Evolutionary conservation across 2,888 invertebrate species (phyloP).

Genomic region (Heliconius erato): DNA sequence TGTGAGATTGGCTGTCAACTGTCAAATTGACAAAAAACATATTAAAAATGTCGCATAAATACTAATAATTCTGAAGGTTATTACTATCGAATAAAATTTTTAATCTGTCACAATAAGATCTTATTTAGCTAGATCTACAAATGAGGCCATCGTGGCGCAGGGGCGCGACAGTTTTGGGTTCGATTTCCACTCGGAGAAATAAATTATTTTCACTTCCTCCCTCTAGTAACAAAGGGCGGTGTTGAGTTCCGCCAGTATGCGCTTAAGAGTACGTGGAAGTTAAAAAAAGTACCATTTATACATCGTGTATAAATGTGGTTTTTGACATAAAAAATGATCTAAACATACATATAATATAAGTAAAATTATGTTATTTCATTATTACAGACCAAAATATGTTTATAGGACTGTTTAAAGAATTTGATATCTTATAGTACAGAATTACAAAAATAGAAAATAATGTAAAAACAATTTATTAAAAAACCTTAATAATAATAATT

Average conservation of each 20-base stretch:
- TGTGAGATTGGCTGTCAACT: not conserved
- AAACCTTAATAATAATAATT: not conserved
- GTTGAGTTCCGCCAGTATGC: too few species aligned
- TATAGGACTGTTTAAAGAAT: conserved; percentile 12
- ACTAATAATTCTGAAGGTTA: too few species aligned
- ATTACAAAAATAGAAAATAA: not conserved
- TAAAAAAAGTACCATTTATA: not conserved
- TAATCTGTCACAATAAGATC: too few species aligned
- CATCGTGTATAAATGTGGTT: not conserved
- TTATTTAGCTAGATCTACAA: too few species aligned
- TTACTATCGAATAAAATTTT: too few species aligned
- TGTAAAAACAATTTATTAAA: not conserved
- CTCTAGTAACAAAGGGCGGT: too few species aligned
- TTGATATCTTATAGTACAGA: not conserved
- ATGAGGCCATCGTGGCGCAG: too few species aligned
- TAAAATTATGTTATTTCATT: not conserved
- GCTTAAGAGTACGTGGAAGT: too few species aligned
- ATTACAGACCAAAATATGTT: conserved; percentile 11
- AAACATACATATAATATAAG: not conserved
- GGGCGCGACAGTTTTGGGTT: too few species aligned
- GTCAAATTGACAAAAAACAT: not conserved
- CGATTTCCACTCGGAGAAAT: too few species aligned
- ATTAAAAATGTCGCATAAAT: too few species aligned
- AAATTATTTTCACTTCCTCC: too few species aligned
- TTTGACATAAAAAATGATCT: not conserved